These are phyloP conservation scores for Harmothoe impar DNA, from an alignment of 2,888 invertebrate genomes.

Conservation along the genomic window DNA sequence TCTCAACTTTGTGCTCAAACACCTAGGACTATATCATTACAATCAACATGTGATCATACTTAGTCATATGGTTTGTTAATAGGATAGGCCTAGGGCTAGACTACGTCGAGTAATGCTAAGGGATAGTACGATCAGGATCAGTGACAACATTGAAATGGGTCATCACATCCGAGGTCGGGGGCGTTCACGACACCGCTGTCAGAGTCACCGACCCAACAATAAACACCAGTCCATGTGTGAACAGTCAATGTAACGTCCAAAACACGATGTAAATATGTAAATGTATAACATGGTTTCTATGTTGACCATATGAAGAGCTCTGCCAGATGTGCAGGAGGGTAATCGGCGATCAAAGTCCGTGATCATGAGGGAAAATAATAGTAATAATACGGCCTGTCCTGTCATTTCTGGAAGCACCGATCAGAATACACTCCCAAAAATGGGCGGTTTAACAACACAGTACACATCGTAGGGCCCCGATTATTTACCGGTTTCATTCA, in stretches of 20 bases:
- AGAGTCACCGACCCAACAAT: not conserved
- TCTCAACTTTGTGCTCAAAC: too few relatives aligned
- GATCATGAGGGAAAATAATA: not conserved
- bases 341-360: conserved; percentile 28
- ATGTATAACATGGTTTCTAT: not conserved
- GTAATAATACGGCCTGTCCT: conserved; percentile 1
- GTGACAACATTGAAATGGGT: not conserved
- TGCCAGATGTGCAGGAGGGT: not conserved
- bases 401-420: conserved; percentile 13
- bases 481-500: not conserved
- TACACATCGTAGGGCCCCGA: not conserved
- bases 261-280: not conserved
- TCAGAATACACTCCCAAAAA: not conserved
- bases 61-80: too few relatives aligned
- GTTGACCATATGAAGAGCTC: not conserved
- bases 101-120: too few relatives aligned
- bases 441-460: not conserved
- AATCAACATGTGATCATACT: too few relatives aligned
- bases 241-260: not conserved
- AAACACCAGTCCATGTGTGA: not conserved
- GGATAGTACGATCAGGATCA: too few relatives aligned
- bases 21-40: too few relatives aligned
- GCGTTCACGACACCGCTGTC: not conserved
- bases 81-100: too few relatives aligned
- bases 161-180: not conserved